Percentiles rank a stretch among this genome's conserved stretches.
phyloP scores from a whole-genome alignment of 2,113 vertebrate species.

The Phylloscopus trochilus region DNA sequence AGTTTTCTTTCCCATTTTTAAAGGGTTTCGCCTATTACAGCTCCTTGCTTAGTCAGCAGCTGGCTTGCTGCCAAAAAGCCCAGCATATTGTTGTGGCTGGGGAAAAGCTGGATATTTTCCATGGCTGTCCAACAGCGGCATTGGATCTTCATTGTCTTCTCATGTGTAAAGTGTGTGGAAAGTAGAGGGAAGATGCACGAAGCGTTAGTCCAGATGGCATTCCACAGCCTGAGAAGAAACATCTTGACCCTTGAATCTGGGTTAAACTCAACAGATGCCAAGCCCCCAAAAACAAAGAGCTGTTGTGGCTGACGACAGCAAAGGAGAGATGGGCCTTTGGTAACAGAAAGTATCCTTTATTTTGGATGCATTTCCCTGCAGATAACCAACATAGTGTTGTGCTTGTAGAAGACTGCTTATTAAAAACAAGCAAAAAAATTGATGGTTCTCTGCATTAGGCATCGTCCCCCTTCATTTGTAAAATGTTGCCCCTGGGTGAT shows the following conservation, averaged over 20 bases:
- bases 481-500: slow-evolving; percentile 6
- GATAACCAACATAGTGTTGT: neutral
- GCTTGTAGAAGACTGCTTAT: neutral
- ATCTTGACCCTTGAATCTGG: slow-evolving; percentile 62
- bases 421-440: neutral
- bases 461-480: neutral
- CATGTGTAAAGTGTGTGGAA: slow-evolving; percentile 16
- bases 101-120: slow-evolving; percentile 56
- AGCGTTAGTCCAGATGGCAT: slow-evolving; percentile 63
- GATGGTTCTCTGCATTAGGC: neutral
- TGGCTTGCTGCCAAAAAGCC: slow-evolving; percentile 44
- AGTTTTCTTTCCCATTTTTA: slow-evolving; percentile 34
- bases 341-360: slow-evolving; percentile 30
- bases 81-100: slow-evolving; percentile 31
- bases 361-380: neutral
- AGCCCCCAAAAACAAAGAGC: slow-evolving; percentile 54
- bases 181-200: slow-evolving; percentile 7
- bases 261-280: slow-evolving; percentile 67
- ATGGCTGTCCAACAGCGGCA: slow-evolving; percentile 3
- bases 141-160: slow-evolving; percentile 49
- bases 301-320: slow-evolving; percentile 13
- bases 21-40: neutral
- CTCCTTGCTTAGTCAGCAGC: slow-evolving; percentile 62
- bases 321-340: neutral
- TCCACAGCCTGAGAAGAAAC: slow-evolving; percentile 65